Percentiles rank a stretch among this genome's conserved stretches.
These are phyloP conservation scores for Ursus arctos DNA, from an alignment of 2,113 vertebrate genomes.

Conservation along the genomic window DNA sequence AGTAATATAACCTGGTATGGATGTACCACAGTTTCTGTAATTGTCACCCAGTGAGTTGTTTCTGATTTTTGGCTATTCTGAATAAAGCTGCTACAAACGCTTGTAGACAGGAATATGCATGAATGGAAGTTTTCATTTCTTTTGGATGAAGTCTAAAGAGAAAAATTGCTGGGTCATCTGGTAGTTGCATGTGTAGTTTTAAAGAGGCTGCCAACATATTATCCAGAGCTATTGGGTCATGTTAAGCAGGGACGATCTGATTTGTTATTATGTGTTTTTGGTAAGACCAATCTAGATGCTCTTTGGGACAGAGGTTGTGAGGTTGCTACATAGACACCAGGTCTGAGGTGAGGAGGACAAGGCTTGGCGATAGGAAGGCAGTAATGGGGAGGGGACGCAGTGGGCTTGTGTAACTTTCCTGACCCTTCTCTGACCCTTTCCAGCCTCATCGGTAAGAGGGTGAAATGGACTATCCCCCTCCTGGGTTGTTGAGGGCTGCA, in stretches of 20 bases:
- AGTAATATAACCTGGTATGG: neutral
- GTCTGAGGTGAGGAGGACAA: neutral
- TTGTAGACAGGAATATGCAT: neutral
- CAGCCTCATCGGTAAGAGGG: neutral
- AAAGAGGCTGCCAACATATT: neutral
- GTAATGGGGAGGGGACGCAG: neutral
- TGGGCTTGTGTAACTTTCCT: neutral
- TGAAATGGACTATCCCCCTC: neutral
- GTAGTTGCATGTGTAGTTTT: neutral
- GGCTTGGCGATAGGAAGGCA: neutral
- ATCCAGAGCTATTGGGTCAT: neutral
- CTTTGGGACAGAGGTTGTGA: neutral
- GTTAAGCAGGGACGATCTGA: neutral
- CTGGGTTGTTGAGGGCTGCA: neutral
- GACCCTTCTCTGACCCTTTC: neutral
- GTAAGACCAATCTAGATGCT: neutral
- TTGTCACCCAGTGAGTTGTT: neutral
- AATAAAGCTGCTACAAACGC: neutral
- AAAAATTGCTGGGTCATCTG: neutral
- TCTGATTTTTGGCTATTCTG: neutral
- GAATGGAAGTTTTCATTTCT: constrained; percentile 36
- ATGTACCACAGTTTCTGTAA: neutral
- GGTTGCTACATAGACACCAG: neutral
- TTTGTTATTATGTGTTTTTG: neutral
- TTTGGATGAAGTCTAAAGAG: neutral